Percentiles rank a stretch among this genome's conserved stretches.
Evolutionary conservation across 2,888 invertebrate species (phyloP).

Genomic region (Choreutis nemorana): DNA sequence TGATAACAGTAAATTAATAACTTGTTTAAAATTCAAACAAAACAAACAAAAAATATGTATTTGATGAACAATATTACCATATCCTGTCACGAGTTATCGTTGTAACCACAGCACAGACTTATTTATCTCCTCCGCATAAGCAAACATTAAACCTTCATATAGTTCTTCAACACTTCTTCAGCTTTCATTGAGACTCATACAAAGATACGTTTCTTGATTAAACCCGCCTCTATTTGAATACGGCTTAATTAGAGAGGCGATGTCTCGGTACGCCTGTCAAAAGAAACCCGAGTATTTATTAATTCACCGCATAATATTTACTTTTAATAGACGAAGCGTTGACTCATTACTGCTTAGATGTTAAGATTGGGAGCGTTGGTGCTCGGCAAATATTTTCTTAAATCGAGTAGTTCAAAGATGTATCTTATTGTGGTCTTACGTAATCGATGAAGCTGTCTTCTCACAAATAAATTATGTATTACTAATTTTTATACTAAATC

Average conservation of each 20-base stretch:
- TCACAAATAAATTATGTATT: background rate
- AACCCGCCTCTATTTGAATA: constrained; percentile 48
- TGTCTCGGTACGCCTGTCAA: constrained; percentile 37
- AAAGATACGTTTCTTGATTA: constrained; percentile 51
- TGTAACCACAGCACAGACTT: too few relatives aligned
- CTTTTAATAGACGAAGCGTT: constrained; percentile 46
- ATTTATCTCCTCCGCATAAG: constrained; percentile 31
- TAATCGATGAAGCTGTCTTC: background rate
- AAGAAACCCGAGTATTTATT: constrained; percentile 59
- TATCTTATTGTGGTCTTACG: constrained; percentile 6
- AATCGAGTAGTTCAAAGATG: constrained; percentile 1
- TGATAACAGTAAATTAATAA: too few relatives aligned
- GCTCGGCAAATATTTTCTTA: constrained; percentile 4
- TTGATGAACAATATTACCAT: too few relatives aligned
- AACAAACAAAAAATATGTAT: too few relatives aligned
- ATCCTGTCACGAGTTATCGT: too few relatives aligned
- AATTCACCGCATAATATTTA: constrained; percentile 57
- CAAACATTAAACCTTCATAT: constrained; percentile 36
- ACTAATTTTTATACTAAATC: too few relatives aligned
- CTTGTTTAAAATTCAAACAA: too few relatives aligned
- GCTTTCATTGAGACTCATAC: constrained; percentile 49
- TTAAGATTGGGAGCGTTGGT: background rate
- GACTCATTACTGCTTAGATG: constrained; percentile 19
- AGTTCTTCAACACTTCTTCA: constrained; percentile 58
- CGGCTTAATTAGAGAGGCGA: constrained; percentile 53